These are phyloP conservation scores for Eremophila alpestris DNA, from an alignment of 2,797 vertebrate species.

Conservation along the genomic window DNA sequence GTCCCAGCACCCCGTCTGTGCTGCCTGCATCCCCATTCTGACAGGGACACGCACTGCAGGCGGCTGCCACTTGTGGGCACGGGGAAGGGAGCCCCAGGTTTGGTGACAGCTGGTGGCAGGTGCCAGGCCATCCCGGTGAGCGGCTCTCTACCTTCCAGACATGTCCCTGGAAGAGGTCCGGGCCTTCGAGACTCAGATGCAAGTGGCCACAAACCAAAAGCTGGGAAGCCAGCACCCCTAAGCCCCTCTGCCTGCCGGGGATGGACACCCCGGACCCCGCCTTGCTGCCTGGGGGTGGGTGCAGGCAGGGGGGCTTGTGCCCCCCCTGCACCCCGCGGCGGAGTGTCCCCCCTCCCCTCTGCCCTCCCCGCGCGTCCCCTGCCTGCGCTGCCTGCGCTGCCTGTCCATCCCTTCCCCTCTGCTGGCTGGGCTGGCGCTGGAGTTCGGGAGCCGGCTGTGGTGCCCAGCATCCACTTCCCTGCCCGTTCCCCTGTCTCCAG, in stretches of 20 bases:
- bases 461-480: not conserved
- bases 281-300: not conserved
- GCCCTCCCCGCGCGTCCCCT: not conserved
- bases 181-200: conserved; percentile 69
- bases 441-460: not conserved
- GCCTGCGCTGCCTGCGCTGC: not conserved
- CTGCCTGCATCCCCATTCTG: not conserved
- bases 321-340: not conserved
- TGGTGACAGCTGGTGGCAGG: not conserved
- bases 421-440: not conserved
- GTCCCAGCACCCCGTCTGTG: not conserved
- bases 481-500: not conserved
- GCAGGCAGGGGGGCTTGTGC: not conserved
- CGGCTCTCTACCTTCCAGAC: conserved; percentile 68
- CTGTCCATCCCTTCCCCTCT: not conserved
- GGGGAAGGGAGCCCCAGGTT: not conserved
- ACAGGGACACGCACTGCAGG: not conserved
- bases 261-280: not conserved
- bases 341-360: not conserved
- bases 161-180: conserved; percentile 71
- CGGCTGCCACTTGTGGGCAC: accelerated
- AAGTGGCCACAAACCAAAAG: conserved; percentile 73
- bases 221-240: conserved; percentile 56
- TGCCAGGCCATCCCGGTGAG: not conserved
- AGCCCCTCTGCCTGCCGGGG: not conserved